Evolutionary conservation across 2,888 invertebrate genomes (phyloP), one percentile per base, ranked within the genome.

Genomic region (Loripinus fragilis): DNA sequence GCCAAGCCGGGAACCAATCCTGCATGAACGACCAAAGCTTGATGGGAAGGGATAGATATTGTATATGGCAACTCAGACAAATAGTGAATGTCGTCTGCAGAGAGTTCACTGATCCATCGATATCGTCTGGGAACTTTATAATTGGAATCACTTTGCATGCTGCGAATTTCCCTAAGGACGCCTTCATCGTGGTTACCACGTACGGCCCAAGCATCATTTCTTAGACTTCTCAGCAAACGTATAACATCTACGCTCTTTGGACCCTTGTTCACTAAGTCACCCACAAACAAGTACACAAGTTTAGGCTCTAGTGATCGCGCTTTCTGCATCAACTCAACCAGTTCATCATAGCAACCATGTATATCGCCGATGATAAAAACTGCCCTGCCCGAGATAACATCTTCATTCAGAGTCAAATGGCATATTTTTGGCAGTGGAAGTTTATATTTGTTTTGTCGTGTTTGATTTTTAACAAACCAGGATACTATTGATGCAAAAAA

Each of bases 231-330:
- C 17, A 93, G 60, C 71, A 86, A 80, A 5, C 85, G 71, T 15
- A 93, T 66, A 2, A 92, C 92, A 64, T 90, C 91, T 17, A 79
- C 41, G 80, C 86, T 93, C 42, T 90, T 87, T 0, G 93, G 93
- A 23, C 94, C 94, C 80, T 93, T 93, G 78, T 93, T 93, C 2
- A 93, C 86, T 52, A 93, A 84, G 86, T 94, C 94, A 0, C 94
- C 94, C 30, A 89, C 90, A 78, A 90, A 90, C n/a, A 92, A 67
- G 28, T 88, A 85, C 45, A 93, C 74, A 8, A 87, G 76, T 38
- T 88, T 80, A 2, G 85, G 81, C 5, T 76, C 76, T 8, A 74
- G 52, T 0, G 64, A 66, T 65, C 81, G 66, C 7, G 90, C 89
- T 55, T 85, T 67, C 15, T 84, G 69, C 20, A 93, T 78, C 1